Percentiles rank a stretch among this genome's conserved stretches.
Evolutionary conservation across 2,113 vertebrate genomes (phyloP).

Genomic region (Budorcas taxicolor): DNA sequence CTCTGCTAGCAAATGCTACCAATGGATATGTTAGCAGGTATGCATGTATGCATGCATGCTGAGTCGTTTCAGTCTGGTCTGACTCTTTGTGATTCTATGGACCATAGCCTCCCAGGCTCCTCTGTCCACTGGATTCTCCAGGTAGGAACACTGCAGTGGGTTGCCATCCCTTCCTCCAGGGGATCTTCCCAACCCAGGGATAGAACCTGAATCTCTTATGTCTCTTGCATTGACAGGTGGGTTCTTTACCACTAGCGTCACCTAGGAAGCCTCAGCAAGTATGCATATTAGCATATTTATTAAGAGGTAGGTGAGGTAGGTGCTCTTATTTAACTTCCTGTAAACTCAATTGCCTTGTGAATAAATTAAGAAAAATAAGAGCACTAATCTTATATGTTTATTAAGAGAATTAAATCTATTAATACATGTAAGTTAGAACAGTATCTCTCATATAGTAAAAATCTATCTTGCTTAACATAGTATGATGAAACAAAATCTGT

Average conservation of each 20-base stretch:
- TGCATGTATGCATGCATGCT: background rate
- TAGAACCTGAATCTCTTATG: background rate
- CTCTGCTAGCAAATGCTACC: background rate
- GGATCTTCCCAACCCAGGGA: background rate
- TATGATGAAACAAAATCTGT: background rate
- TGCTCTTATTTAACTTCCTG: background rate
- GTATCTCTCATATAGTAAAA: background rate
- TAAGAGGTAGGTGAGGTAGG: background rate
- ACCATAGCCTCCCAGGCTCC: background rate
- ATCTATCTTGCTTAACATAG: background rate
- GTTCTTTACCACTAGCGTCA: background rate
- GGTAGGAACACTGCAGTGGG: background rate
- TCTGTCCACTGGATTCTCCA: background rate
- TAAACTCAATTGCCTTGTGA: background rate
- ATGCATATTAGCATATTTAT: background rate
- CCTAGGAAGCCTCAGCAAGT: background rate
- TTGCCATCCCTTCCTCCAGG: background rate
- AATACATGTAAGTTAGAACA: background rate
- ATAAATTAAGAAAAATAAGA: slow-evolving; percentile 3
- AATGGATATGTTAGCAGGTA: background rate
- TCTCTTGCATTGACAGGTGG: background rate
- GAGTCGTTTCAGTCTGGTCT: background rate
- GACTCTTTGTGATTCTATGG: background rate
- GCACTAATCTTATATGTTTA: background rate
- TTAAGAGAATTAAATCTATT: background rate